phyloP scores from a whole-genome alignment of 2,888 invertebrate genomes.

The Tuberolachnus salignus region DNA sequence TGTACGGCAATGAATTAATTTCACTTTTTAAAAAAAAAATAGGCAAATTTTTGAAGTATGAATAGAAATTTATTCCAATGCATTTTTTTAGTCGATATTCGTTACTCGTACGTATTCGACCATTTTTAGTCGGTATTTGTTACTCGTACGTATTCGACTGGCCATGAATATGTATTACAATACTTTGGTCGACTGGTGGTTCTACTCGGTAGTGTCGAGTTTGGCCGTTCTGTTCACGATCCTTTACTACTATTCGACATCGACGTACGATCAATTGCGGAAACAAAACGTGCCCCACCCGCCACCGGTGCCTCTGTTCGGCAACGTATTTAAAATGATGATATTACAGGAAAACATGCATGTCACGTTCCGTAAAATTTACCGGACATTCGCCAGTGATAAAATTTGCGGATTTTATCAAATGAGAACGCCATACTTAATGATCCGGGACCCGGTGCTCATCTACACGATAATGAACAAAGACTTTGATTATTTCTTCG shows the following conservation, averaged over 20 bases:
- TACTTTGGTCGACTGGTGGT: background rate
- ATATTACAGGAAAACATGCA: background rate
- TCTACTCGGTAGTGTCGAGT: background rate
- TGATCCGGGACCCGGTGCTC: slow-evolving; percentile 50
- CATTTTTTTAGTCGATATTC: too few species aligned
- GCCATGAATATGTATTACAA: too few species aligned
- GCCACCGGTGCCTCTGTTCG: slow-evolving; percentile 63
- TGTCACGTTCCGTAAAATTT: slow-evolving; percentile 22
- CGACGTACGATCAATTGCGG: slow-evolving; percentile 64
- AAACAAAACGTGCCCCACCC: slow-evolving; percentile 62
- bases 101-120: too few species aligned
- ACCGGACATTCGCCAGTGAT: slow-evolving; percentile 56
- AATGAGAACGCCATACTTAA: slow-evolving; percentile 37
- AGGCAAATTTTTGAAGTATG: too few species aligned
- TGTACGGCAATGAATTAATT: too few species aligned
- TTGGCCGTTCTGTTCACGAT: background rate
- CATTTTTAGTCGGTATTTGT: too few species aligned
- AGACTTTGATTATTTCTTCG: slow-evolving; percentile 58
- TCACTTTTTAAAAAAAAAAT: too few species aligned
- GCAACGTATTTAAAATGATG: slow-evolving; percentile 60
- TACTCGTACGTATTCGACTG: too few species aligned
- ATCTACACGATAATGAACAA: slow-evolving; percentile 57
- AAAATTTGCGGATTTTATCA: slow-evolving; percentile 58
- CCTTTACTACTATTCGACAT: slow-evolving; percentile 58
- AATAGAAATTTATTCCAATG: too few species aligned